Percentiles rank a stretch among this genome's conserved stretches.
Evolutionary conservation across 2,113 vertebrate genomes (phyloP).

Genomic region (Aviceda subcristata): DNA sequence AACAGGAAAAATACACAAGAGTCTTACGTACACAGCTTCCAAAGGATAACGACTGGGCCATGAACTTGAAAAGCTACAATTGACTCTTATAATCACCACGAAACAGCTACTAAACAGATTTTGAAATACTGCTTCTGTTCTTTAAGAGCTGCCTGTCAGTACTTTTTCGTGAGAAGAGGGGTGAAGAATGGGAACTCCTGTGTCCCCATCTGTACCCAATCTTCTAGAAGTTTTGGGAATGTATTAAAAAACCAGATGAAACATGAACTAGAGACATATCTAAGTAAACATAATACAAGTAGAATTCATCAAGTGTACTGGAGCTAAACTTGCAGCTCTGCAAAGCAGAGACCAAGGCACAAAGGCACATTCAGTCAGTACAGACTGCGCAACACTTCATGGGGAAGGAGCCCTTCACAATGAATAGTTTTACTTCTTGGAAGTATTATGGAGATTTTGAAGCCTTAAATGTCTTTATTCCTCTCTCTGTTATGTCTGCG

Average conservation of each 20-base stretch:
- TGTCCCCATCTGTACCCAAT: neutral
- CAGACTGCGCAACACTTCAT: constrained; percentile 6
- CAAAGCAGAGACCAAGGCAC: constrained; percentile 32
- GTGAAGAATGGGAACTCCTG: neutral
- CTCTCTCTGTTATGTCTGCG: neutral
- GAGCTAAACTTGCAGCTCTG: neutral
- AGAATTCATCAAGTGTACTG: constrained; percentile 24
- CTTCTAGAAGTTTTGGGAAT: neutral
- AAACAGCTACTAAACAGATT: neutral
- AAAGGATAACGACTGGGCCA: neutral
- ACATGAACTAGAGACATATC: neutral
- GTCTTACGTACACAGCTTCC: neutral
- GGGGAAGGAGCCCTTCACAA: constrained; percentile 1
- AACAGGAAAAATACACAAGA: neutral
- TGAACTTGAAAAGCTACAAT: neutral
- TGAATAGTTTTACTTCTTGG: constrained; percentile 9
- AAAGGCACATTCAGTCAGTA: constrained; percentile 39
- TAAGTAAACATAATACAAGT: constrained; percentile 28
- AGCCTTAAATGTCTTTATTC: neutral
- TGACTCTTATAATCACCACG: neutral
- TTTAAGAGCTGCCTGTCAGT: neutral
- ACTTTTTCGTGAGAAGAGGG: neutral
- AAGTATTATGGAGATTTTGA: constrained; percentile 2
- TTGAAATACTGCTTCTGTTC: neutral
- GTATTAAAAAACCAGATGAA: neutral